phyloP scores from a whole-genome alignment of 2,113 vertebrate species.

The Orientallactaga bullata region DNA sequence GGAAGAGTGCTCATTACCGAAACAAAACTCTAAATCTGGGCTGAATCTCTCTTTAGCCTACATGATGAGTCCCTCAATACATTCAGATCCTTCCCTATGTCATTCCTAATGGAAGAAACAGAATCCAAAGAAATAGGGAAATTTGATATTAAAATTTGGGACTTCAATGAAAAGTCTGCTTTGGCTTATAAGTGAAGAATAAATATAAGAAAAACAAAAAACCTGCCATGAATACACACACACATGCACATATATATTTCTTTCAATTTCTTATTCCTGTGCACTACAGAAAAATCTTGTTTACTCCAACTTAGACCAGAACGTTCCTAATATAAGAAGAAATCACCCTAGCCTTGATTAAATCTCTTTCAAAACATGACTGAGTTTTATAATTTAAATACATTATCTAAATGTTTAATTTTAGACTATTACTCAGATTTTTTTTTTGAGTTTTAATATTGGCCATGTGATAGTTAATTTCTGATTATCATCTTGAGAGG shows the following conservation, averaged over 20 bases:
- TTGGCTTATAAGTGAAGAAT: neutral
- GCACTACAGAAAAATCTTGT: too few relatives aligned
- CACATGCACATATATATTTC: too few relatives aligned
- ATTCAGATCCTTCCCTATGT: neutral
- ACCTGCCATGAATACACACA: too few relatives aligned
- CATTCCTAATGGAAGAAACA: neutral
- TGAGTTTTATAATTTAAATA: constrained; percentile 47
- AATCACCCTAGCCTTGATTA: too few relatives aligned
- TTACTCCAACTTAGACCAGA: too few relatives aligned
- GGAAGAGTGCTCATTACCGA: neutral
- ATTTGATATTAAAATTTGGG: neutral
- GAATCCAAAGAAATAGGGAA: neutral
- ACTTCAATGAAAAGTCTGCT: neutral
- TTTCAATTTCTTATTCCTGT: too few relatives aligned
- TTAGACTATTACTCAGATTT: constrained; percentile 28
- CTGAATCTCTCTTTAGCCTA: neutral
- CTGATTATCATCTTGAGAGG: too few relatives aligned
- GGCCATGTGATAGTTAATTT: too few relatives aligned
- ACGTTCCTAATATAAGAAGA: too few relatives aligned
- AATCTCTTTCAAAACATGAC: neutral
- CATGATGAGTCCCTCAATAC: neutral
- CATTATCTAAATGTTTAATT: constrained; percentile 17
- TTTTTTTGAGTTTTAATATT: constrained; percentile 21
- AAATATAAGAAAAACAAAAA: neutral
- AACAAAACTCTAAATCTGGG: neutral